phyloP scores from a whole-genome alignment of 2,888 invertebrate genomes.

The Melitaea athalia region DNA sequence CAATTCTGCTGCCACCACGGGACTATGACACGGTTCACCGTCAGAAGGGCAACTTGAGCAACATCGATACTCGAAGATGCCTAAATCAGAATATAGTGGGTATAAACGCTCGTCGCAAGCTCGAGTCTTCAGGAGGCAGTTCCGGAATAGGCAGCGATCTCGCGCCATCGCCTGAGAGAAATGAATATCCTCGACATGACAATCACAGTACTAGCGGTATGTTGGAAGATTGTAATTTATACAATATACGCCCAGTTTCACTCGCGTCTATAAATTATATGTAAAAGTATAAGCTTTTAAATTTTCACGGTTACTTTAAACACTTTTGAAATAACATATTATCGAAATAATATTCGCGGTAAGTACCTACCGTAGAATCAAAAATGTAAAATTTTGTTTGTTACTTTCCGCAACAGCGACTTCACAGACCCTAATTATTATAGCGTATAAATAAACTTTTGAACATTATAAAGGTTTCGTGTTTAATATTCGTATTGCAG shows the following conservation, averaged over 20 bases:
- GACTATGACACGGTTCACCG: slow-evolving; percentile 97
- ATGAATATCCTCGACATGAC: slow-evolving; percentile 78
- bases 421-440: no score
- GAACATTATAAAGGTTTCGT: no score
- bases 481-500: no score
- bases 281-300: no score
- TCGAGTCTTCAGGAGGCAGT: slow-evolving; percentile 89
- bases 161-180: slow-evolving; percentile 90
- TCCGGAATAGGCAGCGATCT: slow-evolving; percentile 95
- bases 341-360: no score
- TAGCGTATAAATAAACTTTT: no score
- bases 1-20: slow-evolving; percentile 93
- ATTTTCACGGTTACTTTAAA: no score
- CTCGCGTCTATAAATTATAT: no score
- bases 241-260: neutral
- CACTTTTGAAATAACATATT: no score
- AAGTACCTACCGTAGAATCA: no score
- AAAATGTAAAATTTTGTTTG: no score
- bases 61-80: slow-evolving; percentile 82
- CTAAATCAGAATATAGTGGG: slow-evolving; percentile 86
- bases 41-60: slow-evolving; percentile 77
- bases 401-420: no score
- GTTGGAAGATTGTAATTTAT: slow-evolving; percentile 39
- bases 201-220: slow-evolving; percentile 85
- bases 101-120: slow-evolving; percentile 73